A percentile compares a stretch with the other conserved stretches of the same genome.
These are phyloP conservation scores for Athene noctua DNA, from an alignment of 2,113 vertebrate species.

Conservation along the genomic window DNA sequence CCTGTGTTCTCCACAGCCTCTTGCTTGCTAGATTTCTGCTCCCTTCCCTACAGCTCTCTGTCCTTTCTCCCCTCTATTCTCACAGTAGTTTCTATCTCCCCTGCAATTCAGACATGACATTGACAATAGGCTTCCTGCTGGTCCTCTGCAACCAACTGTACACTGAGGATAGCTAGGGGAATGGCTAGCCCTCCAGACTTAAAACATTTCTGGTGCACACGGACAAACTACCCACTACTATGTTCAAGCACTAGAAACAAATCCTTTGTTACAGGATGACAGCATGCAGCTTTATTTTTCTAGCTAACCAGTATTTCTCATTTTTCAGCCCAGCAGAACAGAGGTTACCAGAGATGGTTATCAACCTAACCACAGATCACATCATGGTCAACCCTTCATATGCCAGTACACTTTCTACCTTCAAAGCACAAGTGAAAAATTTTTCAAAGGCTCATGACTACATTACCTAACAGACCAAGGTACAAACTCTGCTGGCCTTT, in stretches of 20 bases:
- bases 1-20: neutral
- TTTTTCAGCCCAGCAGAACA: neutral
- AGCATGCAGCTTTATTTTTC: neutral
- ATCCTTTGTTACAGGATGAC: neutral
- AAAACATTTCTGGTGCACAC: neutral
- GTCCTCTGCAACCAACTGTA: neutral
- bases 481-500: neutral
- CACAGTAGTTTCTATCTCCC: neutral
- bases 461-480: neutral
- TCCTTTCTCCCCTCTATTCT: neutral
- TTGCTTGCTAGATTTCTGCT: neutral
- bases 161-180: neutral
- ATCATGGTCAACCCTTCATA: neutral
- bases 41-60: neutral
- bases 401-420: neutral
- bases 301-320: accelerated
- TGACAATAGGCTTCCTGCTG: neutral
- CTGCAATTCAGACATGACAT: neutral
- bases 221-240: neutral
- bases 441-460: neutral
- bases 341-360: neutral
- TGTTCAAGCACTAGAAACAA: neutral
- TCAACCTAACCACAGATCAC: accelerated
- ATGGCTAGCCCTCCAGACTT: neutral
- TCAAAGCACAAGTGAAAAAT: neutral